Evolutionary conservation across 2,797 vertebrate species (phyloP), one percentile per base, ranked within the genome.

Genomic region (Odontamblyopus rebecca): DNA sequence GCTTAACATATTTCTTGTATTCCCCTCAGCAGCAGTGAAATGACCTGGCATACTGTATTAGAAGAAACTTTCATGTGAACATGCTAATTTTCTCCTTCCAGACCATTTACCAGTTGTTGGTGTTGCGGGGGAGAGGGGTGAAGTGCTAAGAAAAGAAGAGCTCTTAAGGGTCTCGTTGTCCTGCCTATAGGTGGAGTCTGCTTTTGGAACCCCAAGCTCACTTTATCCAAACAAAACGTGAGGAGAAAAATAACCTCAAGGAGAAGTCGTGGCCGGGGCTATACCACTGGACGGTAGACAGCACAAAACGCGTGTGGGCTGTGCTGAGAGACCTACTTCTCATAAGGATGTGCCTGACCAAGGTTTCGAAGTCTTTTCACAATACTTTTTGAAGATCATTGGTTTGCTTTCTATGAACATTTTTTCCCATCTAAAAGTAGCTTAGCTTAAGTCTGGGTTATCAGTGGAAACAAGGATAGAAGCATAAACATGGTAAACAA

Each of bases 231-330:
- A 91, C 89, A 88, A 87, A 92, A 87, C 71, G 61, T 51, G 69
- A 70, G 70, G 83, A 82, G 88, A 83, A 91, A 91, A 92, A 91
- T 89, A 91, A 89, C 88, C 86, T 91, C 90, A 91, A 92, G 92
- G 90, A 89, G 88, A 92, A 89, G 84, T 83, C 76, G 86, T 77
- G 90, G 90, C 83, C 85, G 62, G 62, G 83, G 79, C 87, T 27
- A 16, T 12, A 91, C 90, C 91, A 84, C 89, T 71, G 88, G 88
- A 90, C 86, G 83, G 79, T 76, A 61, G 84, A 76, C 74, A 69
- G 85, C 83, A 85, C 82, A 86, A 86, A 88, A 82, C 71, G 74
- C 84, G 89, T 92, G 91, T 92, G 91, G 92, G 91, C 92, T 60
- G 85, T 89, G 90, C 92, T 92, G 90, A 77, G 76, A 85, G 89